Percentiles rank a stretch among this genome's conserved stretches.
Evolutionary conservation across 2,113 vertebrate species (phyloP).

Genomic region (Odontesthes bonariensis): DNA sequence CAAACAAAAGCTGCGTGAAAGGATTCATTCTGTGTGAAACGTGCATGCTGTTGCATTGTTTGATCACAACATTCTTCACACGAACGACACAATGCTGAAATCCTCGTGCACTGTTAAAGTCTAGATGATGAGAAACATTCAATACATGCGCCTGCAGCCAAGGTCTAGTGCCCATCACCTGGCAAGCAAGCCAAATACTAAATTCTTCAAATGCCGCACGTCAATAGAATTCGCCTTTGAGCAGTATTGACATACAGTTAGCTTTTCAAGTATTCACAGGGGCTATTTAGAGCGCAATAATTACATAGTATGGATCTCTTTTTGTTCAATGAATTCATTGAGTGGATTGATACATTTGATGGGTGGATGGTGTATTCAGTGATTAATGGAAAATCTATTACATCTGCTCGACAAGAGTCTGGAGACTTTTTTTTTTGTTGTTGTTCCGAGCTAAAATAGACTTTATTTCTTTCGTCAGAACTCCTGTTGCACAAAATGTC

Average conservation of each 20-base stretch:
- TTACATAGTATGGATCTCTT: slow-evolving; percentile 74
- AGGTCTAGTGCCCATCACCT: slow-evolving; percentile 57
- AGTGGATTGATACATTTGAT: slow-evolving; percentile 60
- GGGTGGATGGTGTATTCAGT: slow-evolving; percentile 35
- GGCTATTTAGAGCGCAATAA: slow-evolving; percentile 76
- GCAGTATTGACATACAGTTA: slow-evolving; percentile 72
- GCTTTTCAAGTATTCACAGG: slow-evolving; percentile 73
- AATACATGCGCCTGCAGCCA: slow-evolving; percentile 30
- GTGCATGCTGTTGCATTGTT: background rate
- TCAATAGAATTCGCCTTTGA: slow-evolving; percentile 68
- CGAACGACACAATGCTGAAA: slow-evolving; percentile 9
- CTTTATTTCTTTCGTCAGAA: slow-evolving; percentile 12
- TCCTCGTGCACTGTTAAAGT: background rate
- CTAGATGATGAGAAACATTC: slow-evolving; percentile 43
- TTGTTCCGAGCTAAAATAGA: slow-evolving; percentile 6
- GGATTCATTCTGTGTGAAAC: background rate
- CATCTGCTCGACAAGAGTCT: slow-evolving; percentile 1
- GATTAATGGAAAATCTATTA: slow-evolving; percentile 61
- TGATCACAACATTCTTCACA: background rate
- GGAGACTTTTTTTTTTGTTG: slow-evolving; percentile 7
- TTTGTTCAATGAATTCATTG: slow-evolving; percentile 65
- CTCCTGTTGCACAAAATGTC: background rate
- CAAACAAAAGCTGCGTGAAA: background rate
- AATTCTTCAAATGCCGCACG: slow-evolving; percentile 54
- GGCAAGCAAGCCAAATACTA: slow-evolving; percentile 61